These are phyloP conservation scores for Linyphia triangularis DNA, from an alignment of 2,888 invertebrate genomes.

Conservation along the genomic window DNA sequence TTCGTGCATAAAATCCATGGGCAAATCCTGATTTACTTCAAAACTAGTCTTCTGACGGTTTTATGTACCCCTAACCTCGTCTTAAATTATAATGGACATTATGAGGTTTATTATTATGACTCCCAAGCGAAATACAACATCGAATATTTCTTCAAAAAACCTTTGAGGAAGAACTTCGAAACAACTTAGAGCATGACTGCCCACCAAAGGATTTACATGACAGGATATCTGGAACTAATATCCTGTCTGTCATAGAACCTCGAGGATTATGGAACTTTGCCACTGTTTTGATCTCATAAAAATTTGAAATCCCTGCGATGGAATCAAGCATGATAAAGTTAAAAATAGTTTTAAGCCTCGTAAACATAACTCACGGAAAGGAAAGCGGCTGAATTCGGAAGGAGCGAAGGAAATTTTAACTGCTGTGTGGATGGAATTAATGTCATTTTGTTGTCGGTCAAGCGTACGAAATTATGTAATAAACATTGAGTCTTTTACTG, in stretches of 20 bases:
- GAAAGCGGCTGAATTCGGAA: not conserved
- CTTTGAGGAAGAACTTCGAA: not conserved
- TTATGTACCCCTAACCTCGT: too few species aligned
- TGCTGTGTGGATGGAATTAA: not conserved
- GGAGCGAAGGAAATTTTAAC: not conserved
- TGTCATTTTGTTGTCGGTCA: not conserved
- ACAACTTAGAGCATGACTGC: not conserved
- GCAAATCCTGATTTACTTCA: too few species aligned
- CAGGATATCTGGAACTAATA: constrained; percentile 42
- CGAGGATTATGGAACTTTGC: constrained; percentile 8
- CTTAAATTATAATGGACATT: not conserved
- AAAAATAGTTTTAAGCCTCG: constrained; percentile 17
- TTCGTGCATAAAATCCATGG: too few species aligned
- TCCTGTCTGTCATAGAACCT: not conserved
- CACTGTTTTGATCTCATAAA: constrained; percentile 3
- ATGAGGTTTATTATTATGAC: not conserved
- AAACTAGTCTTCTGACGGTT: too few species aligned
- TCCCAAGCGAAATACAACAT: not conserved
- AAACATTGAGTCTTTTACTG: too few species aligned
- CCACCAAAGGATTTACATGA: not conserved
- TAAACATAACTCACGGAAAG: not conserved
- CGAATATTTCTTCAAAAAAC: not conserved
- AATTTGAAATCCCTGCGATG: not conserved
- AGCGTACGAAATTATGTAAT: not conserved
- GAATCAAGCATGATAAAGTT: not conserved